A percentile compares a stretch with the other conserved stretches of the same genome.
Conservation (phyloP, 2,888 invertebrate genomes). For the Euproctis similis region DNA sequence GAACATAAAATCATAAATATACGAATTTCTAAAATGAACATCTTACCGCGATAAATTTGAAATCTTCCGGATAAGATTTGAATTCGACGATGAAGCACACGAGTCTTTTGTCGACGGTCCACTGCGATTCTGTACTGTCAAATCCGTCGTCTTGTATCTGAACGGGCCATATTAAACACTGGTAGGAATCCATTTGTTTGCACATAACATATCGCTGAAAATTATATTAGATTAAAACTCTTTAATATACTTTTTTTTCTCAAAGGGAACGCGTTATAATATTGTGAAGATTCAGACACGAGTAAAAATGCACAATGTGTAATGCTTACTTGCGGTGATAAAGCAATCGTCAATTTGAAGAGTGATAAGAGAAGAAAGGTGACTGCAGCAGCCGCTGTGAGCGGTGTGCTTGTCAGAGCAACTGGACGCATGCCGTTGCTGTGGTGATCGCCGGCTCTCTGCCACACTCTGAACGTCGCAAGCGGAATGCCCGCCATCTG, state of each 20-base stretch:
- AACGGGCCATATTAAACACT: conserved; percentile 37
- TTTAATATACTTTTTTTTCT: no score
- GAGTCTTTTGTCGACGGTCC: conserved; percentile 14
- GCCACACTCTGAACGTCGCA: conserved; percentile 29
- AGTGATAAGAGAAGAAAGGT: conserved; percentile 12
- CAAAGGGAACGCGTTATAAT: conserved; percentile 7
- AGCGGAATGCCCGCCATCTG: conserved; percentile 52
- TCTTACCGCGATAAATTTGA: conserved; percentile 27
- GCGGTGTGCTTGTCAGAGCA: conserved; percentile 26
- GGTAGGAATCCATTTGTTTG: conserved; percentile 28
- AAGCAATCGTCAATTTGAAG: conserved; percentile 8
- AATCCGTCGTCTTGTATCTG: conserved; percentile 14
- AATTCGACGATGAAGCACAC: conserved; percentile 37
- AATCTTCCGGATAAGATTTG: conserved; percentile 15
- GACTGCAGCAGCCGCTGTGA: conserved; percentile 8
- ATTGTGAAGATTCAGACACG: background rate
- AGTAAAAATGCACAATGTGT: conserved; percentile 2
- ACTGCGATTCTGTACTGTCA: conserved; percentile 13
- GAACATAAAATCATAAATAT: background rate
- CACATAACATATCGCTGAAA: conserved; percentile 36
- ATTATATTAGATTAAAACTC: no score
- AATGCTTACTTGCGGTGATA: conserved; percentile 24
- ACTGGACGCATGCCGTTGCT: conserved; percentile 51
- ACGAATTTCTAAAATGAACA: background rate
- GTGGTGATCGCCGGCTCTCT: conserved; percentile 47